Percentiles rank a stretch among this genome's conserved stretches.
Evolutionary conservation across 2,888 invertebrate genomes (phyloP).

Genomic region (Oxytorus armatus): DNA sequence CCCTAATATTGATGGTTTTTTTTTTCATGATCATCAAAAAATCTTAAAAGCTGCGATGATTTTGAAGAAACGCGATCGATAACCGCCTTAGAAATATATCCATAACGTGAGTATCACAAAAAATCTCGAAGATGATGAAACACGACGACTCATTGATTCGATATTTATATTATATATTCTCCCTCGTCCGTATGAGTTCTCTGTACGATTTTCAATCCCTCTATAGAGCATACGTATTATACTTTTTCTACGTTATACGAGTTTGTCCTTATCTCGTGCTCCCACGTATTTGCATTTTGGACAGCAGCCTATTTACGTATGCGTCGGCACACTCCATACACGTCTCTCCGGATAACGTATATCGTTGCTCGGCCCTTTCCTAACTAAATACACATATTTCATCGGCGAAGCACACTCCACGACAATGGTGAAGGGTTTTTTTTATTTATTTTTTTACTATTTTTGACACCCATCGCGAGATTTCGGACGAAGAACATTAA

Average conservation of each 20-base stretch:
- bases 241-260: conserved; percentile 37
- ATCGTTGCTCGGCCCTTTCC: conserved; percentile 69
- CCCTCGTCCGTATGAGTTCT: conserved; percentile 20
- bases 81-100: not conserved
- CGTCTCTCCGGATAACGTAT: conserved; percentile 68
- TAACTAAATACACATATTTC: conserved; percentile 76
- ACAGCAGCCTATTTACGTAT: conserved; percentile 80
- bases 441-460: conserved; percentile 9
- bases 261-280: conserved; percentile 78
- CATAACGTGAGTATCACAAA: not conserved
- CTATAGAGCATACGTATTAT: conserved; percentile 28
- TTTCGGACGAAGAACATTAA: conserved; percentile 9
- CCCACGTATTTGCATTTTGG: conserved; percentile 81
- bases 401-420: conserved; percentile 29
- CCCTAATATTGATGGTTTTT: too few relatives aligned
- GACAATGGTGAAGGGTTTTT: conserved; percentile 27
- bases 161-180: conserved; percentile 35
- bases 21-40: too few relatives aligned
- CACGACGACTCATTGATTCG: not conserved
- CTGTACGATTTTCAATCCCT: conserved; percentile 46
- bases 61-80: too few relatives aligned
- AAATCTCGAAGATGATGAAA: conserved; percentile 32
- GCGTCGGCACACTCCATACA: conserved; percentile 80
- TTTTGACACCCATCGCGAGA: not conserved
- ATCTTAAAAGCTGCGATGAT: too few relatives aligned